Evolutionary conservation across 2,888 invertebrate species (phyloP), one percentile per base, ranked within the genome.

Genomic region (Scaptomyza tumidula): DNA sequence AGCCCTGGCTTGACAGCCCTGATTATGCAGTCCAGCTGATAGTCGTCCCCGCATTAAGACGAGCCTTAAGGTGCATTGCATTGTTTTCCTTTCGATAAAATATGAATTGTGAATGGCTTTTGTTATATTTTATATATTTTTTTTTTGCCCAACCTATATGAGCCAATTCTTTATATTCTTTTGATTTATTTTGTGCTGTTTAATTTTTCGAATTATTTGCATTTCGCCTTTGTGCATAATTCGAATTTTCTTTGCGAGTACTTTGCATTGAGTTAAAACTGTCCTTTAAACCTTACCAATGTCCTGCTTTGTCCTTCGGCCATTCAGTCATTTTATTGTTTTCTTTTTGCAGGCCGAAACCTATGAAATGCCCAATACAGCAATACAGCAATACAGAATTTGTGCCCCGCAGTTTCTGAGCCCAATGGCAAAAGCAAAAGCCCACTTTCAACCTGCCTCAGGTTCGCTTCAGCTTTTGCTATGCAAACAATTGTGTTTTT

Each of bases 401-500:
- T 13, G n/a, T n/a, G 37, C n/a, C n/a, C 7, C n/a, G 37, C 6
- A 6, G 37, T 37, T n/a, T n/a, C 6, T 37, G n/a, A 29, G 29
- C 29, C n/a, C 35, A 13, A 6, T 13, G 35, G 14, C n/a, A 39
- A 35, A 35, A 13, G 5, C 3, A 24, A n/a, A n/a, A n/a, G 24
- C 70, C 35, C 60, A 48, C 45, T 33, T 29, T 35, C 13, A 7
- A 13, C n/a, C 13, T n/a, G 45, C 52, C 48, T 2, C 19, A 37
- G 57, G 45, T 60, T 39, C 31, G 19, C 14, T 16, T 29, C 13
- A 44, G n/a, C 54, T 43, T 45, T 55, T 57, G 45, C 39, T 50
- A 54, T 57, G 41, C 69, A 59, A 57, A 46, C 59, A 59, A 73
- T 64, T 69, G 56, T 45, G 56, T 48, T 52, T 2, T 10, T 16